Percentiles rank a stretch among this genome's conserved stretches.
Conservation (phyloP, 2,888 invertebrate species). For the Lamellibrachia columna region DNA sequence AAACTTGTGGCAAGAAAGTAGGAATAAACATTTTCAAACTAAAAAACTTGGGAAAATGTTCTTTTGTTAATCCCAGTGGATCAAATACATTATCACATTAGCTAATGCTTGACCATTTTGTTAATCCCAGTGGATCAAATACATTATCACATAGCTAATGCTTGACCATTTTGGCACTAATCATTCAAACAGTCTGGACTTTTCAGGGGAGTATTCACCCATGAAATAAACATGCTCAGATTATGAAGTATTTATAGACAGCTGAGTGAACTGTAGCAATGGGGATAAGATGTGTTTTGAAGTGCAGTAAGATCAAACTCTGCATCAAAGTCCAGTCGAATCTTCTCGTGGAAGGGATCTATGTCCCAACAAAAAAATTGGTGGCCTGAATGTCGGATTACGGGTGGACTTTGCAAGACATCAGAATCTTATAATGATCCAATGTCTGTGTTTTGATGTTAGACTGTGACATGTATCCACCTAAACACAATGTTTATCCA, state of each 20-base stretch:
- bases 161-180: neutral
- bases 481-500: neutral
- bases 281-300: neutral
- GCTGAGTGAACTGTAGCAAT: neutral
- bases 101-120: neutral
- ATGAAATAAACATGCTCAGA: neutral
- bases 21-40: neutral
- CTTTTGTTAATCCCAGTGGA: neutral
- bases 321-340: neutral
- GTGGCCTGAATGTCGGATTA: neutral
- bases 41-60: neutral
- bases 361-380: too few species aligned
- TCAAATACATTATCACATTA: neutral
- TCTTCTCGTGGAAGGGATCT: neutral
- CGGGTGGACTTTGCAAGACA: neutral
- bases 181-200: neutral
- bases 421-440: neutral
- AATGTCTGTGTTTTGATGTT: neutral
- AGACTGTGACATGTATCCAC: neutral
- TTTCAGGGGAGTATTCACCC: slow-evolving; percentile 6
- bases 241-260: neutral
- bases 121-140: neutral
- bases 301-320: neutral
- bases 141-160: neutral
- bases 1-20: neutral